A percentile compares a stretch with the other conserved stretches of the same genome.
These are phyloP conservation scores for Lamprologus speciosus DNA, from an alignment of 2,113 vertebrate genomes.

Conservation along the genomic window DNA sequence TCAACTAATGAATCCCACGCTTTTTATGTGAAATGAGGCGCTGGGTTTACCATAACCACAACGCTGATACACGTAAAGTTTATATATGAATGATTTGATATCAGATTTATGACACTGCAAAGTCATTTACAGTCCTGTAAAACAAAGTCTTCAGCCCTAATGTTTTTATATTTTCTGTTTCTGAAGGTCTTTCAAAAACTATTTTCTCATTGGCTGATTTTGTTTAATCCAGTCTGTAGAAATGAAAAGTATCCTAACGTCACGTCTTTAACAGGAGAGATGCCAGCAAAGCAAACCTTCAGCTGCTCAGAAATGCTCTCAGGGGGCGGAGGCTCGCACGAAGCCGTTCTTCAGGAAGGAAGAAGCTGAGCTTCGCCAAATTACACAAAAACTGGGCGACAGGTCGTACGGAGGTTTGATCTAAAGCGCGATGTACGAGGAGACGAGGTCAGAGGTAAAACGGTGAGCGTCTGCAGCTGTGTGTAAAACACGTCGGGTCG, in stretches of 20 bases:
- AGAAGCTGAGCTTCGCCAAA: not conserved
- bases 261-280: rapidly evolving
- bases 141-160: not conserved
- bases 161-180: not conserved
- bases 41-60: not conserved
- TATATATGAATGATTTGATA: not conserved
- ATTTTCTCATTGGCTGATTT: not conserved
- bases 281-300: not conserved
- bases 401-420: not conserved
- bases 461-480: not conserved
- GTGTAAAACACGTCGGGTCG: not conserved
- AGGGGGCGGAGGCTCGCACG: rapidly evolving
- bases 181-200: not conserved
- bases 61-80: not conserved
- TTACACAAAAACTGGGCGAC: not conserved
- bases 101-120: not conserved
- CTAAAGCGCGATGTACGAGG: not conserved
- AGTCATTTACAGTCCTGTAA: not conserved
- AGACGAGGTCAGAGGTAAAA: not conserved
- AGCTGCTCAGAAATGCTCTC: not conserved
- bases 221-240: not conserved
- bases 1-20: not conserved
- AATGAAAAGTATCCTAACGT: not conserved
- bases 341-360: not conserved
- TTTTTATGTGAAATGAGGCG: not conserved